A percentile compares a stretch with the other conserved stretches of the same genome.
These are phyloP conservation scores for Agrochola lychnidis DNA, from an alignment of 2,888 invertebrate species.

Conservation along the genomic window DNA sequence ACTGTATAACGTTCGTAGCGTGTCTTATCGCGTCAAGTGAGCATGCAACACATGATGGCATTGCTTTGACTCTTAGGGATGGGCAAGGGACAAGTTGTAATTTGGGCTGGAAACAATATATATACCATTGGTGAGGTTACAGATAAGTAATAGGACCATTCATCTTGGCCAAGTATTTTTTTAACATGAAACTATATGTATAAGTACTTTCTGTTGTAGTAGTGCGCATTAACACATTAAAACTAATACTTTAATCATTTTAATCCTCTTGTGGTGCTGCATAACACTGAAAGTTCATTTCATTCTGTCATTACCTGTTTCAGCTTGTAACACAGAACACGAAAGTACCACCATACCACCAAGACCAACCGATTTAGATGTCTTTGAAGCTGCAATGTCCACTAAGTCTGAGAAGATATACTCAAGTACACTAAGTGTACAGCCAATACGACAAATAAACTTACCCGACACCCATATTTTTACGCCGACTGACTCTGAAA, in stretches of 20 bases:
- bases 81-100: neutral
- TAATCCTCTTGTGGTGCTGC: neutral
- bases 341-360: slow-evolving; percentile 72
- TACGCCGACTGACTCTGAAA: slow-evolving; percentile 89
- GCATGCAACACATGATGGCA: neutral
- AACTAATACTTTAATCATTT: neutral
- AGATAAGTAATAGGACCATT: slow-evolving; percentile 7
- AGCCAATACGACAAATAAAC: slow-evolving; percentile 86
- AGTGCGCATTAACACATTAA: neutral
- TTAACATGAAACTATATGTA: neutral
- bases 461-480: slow-evolving; percentile 89
- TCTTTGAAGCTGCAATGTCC: slow-evolving; percentile 79
- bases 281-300: slow-evolving; percentile 22
- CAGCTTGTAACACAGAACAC: slow-evolving; percentile 85
- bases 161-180: neutral
- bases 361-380: slow-evolving; percentile 79
- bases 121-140: neutral
- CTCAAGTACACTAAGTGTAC: slow-evolving; percentile 83
- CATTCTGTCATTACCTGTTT: slow-evolving; percentile 67
- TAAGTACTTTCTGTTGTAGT: neutral
- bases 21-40: neutral
- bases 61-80: neutral
- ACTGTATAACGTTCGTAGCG: neutral
- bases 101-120: slow-evolving; percentile 17
- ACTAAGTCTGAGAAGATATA: slow-evolving; percentile 82